A percentile compares a stretch with the other conserved stretches of the same genome.
Evolutionary conservation across 2,113 vertebrate genomes (phyloP).

Genomic region (Protobothrops mucrosquamatus): DNA sequence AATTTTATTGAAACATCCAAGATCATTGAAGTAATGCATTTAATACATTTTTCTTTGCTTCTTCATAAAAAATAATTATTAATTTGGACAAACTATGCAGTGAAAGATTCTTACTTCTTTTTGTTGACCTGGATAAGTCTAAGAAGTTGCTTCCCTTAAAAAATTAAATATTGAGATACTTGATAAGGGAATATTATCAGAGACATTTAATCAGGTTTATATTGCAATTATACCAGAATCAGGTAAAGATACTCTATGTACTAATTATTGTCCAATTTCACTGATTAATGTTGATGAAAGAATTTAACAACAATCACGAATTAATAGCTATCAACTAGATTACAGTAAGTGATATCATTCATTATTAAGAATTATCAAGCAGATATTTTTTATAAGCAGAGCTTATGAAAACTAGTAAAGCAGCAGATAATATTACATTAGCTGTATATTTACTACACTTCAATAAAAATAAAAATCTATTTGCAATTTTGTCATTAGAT

Average conservation of each 20-base stretch:
- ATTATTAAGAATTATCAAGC: background rate
- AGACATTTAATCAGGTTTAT: background rate
- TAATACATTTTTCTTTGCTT: background rate
- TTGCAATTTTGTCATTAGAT: background rate
- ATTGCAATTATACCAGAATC: background rate
- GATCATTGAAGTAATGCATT: background rate
- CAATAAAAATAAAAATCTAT: background rate
- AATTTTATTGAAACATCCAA: background rate
- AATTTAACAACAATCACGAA: background rate
- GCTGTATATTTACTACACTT: background rate
- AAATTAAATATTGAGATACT: background rate
- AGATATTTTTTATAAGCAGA: background rate
- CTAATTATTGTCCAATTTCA: background rate
- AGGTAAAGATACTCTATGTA: background rate
- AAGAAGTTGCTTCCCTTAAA: background rate
- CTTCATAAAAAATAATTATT: accelerated
- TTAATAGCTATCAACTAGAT: background rate
- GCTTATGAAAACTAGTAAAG: background rate
- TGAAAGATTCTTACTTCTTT: background rate
- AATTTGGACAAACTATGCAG: accelerated
- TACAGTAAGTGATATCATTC: background rate
- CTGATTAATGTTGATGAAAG: background rate
- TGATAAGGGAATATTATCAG: background rate
- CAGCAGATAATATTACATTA: background rate
- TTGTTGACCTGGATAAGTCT: background rate